Evolutionary conservation across 2,797 vertebrate species (phyloP).

Genomic region (Pangasius krempfi): DNA sequence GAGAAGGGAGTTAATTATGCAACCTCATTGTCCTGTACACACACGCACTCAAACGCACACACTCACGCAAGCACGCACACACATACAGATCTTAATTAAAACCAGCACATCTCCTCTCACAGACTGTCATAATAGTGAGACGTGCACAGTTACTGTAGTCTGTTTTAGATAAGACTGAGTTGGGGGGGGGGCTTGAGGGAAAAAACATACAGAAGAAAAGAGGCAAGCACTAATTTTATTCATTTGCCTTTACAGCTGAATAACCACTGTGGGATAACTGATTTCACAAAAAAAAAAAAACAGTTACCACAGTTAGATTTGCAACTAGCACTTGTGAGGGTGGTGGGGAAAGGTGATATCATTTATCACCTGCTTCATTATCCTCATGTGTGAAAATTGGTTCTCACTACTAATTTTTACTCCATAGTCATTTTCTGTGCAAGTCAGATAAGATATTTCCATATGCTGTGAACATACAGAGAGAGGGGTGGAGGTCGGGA

Average conservation of each 20-base stretch:
- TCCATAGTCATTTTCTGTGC: neutral
- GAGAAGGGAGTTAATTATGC: conserved; percentile 27
- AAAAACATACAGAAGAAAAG: conserved; percentile 71
- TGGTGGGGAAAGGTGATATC: conserved; percentile 76
- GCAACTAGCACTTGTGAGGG: conserved; percentile 71
- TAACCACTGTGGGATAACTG: conserved; percentile 78
- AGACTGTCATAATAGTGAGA: conserved; percentile 39
- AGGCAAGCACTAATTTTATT: conserved; percentile 78
- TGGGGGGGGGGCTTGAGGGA: conserved; percentile 63
- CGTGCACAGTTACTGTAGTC: conserved; percentile 61
- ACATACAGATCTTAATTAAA: conserved; percentile 53
- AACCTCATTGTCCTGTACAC: conserved; percentile 43
- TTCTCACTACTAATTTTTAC: conserved; percentile 58
- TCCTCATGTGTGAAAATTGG: conserved; percentile 75
- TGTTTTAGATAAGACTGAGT: conserved; percentile 68
- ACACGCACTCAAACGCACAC: conserved; percentile 44
- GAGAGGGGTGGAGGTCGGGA: neutral
- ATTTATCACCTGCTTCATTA: conserved; percentile 80
- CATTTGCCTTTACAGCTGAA: conserved; percentile 77
- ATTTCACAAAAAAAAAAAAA: conserved; percentile 78
- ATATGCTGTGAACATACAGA: neutral
- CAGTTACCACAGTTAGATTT: conserved; percentile 63
- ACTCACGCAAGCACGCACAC: conserved; percentile 42
- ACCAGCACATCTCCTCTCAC: conserved; percentile 48
- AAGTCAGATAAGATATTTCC: neutral